phyloP scores from a whole-genome alignment of 1,140 invertebrate genomes.

The Pantala flavescens region DNA sequence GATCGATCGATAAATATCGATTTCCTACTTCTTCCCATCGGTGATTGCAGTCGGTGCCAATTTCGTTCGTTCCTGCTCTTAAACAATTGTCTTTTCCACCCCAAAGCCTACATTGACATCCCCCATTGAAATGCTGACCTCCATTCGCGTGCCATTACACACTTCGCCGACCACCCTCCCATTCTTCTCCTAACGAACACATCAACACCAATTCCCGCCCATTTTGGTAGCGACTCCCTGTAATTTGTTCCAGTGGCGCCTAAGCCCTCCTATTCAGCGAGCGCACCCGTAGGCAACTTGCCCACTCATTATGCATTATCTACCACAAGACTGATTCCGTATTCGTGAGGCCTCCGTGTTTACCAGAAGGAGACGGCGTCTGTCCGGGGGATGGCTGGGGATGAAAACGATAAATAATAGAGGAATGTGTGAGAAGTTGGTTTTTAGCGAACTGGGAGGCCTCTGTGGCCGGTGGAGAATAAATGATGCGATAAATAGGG shows the following conservation, averaged over 20 bases:
- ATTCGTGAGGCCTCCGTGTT: not conserved
- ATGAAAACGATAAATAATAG: not conserved
- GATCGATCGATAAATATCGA: no score
- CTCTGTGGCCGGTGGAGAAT: no score
- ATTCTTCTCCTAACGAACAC: not conserved
- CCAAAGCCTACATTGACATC: no score
- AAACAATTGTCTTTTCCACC: no score
- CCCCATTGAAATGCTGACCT: no score
- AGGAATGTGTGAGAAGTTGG: not conserved
- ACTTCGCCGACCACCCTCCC: not conserved
- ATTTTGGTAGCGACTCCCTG: not conserved
- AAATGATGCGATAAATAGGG: no score
- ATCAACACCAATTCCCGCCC: not conserved
- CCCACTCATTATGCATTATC: not conserved
- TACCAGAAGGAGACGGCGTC: not conserved
- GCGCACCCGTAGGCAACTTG: not conserved
- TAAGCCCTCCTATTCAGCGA: not conserved
- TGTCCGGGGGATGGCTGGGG: not conserved
- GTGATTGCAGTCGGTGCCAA: no score
- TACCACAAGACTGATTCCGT: not conserved
- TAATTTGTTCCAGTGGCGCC: not conserved
- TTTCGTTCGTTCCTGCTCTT: no score
- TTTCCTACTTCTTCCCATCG: no score
- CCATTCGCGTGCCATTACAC: no score
- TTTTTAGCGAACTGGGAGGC: no score